Evolutionary conservation across 1,140 invertebrate genomes (phyloP), one percentile per base, ranked within the genome.

Genomic region (Drosophila hydei): DNA sequence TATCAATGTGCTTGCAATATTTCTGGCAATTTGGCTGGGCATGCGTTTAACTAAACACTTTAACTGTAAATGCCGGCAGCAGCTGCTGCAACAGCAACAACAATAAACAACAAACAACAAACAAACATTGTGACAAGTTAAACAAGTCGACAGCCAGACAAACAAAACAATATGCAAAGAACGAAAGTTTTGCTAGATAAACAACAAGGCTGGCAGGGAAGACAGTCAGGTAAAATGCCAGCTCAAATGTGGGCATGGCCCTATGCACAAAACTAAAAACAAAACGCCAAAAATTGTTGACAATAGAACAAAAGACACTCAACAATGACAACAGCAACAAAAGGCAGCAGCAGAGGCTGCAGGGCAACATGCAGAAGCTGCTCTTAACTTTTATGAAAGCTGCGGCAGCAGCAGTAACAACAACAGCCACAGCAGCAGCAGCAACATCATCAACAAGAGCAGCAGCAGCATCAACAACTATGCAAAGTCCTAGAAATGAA

Each of bases 401-500:
- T 42, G 51, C 59, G 42, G 51, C 64, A 68, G 36, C 48, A 42
- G n/a, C 21, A 16, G n/a, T 16, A 30, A 11, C 56, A 30, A 2
- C 43, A 45, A 18, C 56, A 55, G 43, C 43, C 43, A 7, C 3
- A 27, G 48, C 67, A 40, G 27, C 25, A 27, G n/a, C 65, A 61
- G 30, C 42, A 36, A 16, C 9, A 40, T 23, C 42, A 48, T 45
- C 38, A 67, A 52, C 75, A 61, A 77, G 52, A 75, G 48, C 64
- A 76, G 27, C 43, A 11, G 18, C 27, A 30, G 7, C 27, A 11
- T 33, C 43, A 43, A 25, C 12, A 45, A 69, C 50, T 38, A 58
- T 36, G 19, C 75, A 36, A 72, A 84, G 61, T 75, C 72, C 61
- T 61, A 84, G 68, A 85, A 79, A 84, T 79, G 80, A 79, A 87